These are phyloP conservation scores for Polylopha cassiicola DNA, from an alignment of 2,888 invertebrate genomes.

Conservation along the genomic window DNA sequence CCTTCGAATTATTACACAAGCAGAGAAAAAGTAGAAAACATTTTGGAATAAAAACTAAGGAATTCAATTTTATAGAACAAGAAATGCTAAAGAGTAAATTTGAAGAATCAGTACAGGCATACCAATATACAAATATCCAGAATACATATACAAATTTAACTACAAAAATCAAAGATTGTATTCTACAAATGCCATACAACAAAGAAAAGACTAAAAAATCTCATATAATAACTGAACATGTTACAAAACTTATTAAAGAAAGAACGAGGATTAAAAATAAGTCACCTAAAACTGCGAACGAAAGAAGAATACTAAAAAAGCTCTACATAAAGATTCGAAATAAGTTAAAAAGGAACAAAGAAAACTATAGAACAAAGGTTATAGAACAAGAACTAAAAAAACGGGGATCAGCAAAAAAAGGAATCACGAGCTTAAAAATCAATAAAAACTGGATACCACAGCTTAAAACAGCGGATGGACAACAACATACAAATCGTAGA, in stretches of 20 bases:
- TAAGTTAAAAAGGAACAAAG: neutral
- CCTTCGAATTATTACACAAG: neutral
- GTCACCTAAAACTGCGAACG: neutral
- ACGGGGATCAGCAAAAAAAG: no score
- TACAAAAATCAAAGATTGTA: constrained; percentile 1
- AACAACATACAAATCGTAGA: no score
- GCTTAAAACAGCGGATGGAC: no score
- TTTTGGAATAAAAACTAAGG: neutral
- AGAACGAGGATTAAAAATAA: neutral
- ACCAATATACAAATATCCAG: neutral
- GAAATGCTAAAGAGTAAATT: constrained; percentile 1
- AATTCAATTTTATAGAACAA: constrained; percentile 1
- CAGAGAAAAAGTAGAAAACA: neutral
- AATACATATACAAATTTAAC: neutral
- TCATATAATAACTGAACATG: neutral
- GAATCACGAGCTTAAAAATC: no score
- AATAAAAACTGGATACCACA: no score
- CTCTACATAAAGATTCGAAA: neutral
- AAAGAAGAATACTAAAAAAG: neutral
- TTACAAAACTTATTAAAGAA: neutral
- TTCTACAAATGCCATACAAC: neutral
- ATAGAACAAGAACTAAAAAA: no score
- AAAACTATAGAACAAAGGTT: neutral
- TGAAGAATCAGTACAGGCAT: neutral
- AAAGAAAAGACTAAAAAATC: no score